A percentile compares a stretch with the other conserved stretches of the same genome.
These are phyloP conservation scores for Rynchops niger DNA, from an alignment of 2,113 vertebrate species.

Conservation along the genomic window DNA sequence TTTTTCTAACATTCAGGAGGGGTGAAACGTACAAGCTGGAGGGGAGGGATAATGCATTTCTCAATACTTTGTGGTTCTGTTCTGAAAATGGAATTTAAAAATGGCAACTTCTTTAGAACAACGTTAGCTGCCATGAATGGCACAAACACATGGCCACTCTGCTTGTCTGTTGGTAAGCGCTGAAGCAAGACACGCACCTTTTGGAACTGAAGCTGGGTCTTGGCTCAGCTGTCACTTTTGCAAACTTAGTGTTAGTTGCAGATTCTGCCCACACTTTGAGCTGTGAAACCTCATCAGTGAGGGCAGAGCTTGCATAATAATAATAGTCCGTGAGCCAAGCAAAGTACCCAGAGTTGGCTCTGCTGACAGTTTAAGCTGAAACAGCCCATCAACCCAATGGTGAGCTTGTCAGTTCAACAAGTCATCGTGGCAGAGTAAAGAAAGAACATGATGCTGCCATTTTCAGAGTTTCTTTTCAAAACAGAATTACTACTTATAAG, in stretches of 20 bases:
- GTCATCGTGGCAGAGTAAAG: neutral
- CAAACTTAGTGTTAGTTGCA: neutral
- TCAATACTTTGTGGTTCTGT: neutral
- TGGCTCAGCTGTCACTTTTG: neutral
- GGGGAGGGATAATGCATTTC: neutral
- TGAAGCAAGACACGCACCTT: neutral
- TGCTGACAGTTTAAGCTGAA: neutral
- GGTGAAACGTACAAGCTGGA: neutral
- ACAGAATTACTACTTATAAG: neutral
- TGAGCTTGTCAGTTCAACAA: neutral
- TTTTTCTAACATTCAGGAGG: neutral
- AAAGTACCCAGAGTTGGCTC: neutral
- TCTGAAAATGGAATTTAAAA: neutral
- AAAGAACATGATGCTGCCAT: neutral
- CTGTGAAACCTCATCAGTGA: neutral
- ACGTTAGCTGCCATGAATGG: neutral
- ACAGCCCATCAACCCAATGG: neutral
- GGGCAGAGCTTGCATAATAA: neutral
- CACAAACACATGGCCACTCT: neutral
- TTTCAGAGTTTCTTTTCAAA: slow-evolving; percentile 18
- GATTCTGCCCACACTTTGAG: neutral
- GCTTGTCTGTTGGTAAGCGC: neutral
- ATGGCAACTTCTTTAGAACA: neutral
- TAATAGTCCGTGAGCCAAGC: neutral
- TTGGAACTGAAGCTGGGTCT: neutral